These are phyloP conservation scores for Ceyx margarethae DNA, from an alignment of 2,113 vertebrate genomes.

Conservation along the genomic window DNA sequence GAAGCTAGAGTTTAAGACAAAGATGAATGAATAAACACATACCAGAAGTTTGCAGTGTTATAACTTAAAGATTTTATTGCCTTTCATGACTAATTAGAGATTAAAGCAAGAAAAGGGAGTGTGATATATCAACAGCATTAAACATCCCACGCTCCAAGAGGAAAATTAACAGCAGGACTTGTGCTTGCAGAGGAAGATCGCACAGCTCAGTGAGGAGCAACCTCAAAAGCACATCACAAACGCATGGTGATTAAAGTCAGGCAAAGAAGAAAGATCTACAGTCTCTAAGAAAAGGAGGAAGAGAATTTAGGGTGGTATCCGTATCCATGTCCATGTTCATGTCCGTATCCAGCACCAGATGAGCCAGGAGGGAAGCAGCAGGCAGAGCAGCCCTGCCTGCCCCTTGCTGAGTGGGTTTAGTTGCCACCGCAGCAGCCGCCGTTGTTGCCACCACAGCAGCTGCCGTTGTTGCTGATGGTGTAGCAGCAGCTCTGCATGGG, in stretches of 20 bases:
- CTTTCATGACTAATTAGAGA: not conserved
- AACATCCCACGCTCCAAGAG: not conserved
- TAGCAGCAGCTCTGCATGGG: constrained; percentile 19
- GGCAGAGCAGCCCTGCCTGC: not conserved
- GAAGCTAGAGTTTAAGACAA: not conserved
- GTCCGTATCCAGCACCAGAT: not conserved
- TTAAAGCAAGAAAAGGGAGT: not conserved
- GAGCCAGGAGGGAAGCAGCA: not conserved
- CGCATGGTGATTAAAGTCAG: not conserved
- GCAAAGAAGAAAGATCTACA: not conserved
- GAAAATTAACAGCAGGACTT: not conserved
- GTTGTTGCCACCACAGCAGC: not conserved
- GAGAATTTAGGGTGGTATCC: accelerated
- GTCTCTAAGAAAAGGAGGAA: not conserved
- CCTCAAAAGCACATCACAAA: not conserved
- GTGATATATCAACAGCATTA: not conserved
- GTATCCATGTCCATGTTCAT: not conserved
- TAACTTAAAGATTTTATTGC: not conserved
- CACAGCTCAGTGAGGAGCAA: accelerated
- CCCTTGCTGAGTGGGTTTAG: not conserved
- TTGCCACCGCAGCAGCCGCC: not conserved
- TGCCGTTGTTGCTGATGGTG: not conserved
- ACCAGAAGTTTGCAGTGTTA: not conserved
- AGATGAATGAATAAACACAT: not conserved
- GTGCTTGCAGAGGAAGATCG: not conserved